phyloP scores from a whole-genome alignment of 2,797 vertebrate species.

The Dallia pectoralis region DNA sequence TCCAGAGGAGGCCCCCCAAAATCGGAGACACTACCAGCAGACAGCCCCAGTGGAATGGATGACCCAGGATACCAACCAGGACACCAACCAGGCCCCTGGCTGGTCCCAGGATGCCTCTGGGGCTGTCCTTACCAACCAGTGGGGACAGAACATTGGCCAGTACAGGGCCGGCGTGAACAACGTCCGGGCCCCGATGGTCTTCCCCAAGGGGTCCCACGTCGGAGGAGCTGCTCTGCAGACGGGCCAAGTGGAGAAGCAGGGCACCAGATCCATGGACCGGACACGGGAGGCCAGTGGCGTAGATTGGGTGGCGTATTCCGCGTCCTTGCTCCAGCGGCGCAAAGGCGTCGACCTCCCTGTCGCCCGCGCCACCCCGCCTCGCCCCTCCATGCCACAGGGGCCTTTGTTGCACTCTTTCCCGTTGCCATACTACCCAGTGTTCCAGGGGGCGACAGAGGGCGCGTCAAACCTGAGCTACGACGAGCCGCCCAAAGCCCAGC shows the following conservation, averaged over 20 bases:
- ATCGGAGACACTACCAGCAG: conserved; percentile 78
- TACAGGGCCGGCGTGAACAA: conserved; percentile 74
- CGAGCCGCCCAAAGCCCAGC: conserved; percentile 64
- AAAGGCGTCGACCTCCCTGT: conserved; percentile 62
- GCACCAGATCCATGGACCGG: conserved; percentile 56
- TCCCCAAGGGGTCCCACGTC: conserved; percentile 69
- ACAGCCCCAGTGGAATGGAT: conserved; percentile 85
- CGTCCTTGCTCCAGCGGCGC: conserved; percentile 74
- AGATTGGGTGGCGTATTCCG: conserved; percentile 73
- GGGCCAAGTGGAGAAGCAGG: conserved; percentile 74
- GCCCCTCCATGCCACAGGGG: conserved; percentile 55
- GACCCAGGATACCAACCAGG: conserved; percentile 70
- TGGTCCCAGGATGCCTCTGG: conserved; percentile 75
- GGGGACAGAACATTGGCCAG: conserved; percentile 80
- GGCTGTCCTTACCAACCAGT: conserved; percentile 48
- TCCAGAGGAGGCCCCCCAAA: conserved; percentile 80
- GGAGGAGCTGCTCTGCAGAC: conserved; percentile 56
- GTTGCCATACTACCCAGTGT: conserved; percentile 80
- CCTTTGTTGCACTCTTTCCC: conserved; percentile 85
- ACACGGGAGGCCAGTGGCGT: conserved; percentile 68
- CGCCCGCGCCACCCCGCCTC: conserved; percentile 50
- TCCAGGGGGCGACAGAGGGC: conserved; percentile 78
- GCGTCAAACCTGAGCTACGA: conserved; percentile 71
- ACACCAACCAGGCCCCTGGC: conserved; percentile 74
- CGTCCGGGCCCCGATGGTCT: conserved; percentile 64